Base-by-base conservation (phyloP, 2,113 vertebrate genomes). In the Cebidichthys violaceus region DNA sequence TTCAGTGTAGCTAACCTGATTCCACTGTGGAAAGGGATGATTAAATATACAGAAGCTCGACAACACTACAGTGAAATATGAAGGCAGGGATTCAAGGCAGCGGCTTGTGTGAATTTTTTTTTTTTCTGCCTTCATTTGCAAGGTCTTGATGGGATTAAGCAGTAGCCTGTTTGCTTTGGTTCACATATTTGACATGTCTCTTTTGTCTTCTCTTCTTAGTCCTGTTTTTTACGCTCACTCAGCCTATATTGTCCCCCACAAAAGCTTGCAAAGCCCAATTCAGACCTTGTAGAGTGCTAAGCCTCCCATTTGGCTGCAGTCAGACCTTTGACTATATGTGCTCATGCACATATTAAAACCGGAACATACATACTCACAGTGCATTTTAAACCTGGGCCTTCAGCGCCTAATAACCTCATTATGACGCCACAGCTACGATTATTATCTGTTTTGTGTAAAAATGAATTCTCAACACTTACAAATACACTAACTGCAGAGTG, bases 161-260 rank as follows among this genome's bases (percentile, higher is more conserved):
- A 73, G 69, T 52, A 80, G 71, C 75, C 39, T 83, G 66, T 88
- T 87, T 86, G 75, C 79, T 65, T 70, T 88, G 79, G 80, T 81
- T 87, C 60, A 78, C 57, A 61, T 70, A 81, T 90, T 83, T 79
- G 67, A 83, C 67, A 82, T 43, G 59, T 83, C 45, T 83, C 33
- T n/a, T 84, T 89, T 88, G 73, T 90, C 70, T 64, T 68, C 45
- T 33, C 62, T 57, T 70, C 61, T 81, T 75, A 70, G 70, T 79
- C 82, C 65, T 75, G 31, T 86, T 88, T 86, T 85, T 73, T 73
- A 55, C 37, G 52, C 80, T 77, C 39, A 47, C 75, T 75, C 35
- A 84, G 57, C 45, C 50, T 62, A 65, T 79, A 76, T 67, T 83
- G 70, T 83, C 66, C 62, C 70, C 39, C 4, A 24, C 24, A 59